Conservation (phyloP, 2,113 vertebrate genomes). For the Puma concolor region DNA sequence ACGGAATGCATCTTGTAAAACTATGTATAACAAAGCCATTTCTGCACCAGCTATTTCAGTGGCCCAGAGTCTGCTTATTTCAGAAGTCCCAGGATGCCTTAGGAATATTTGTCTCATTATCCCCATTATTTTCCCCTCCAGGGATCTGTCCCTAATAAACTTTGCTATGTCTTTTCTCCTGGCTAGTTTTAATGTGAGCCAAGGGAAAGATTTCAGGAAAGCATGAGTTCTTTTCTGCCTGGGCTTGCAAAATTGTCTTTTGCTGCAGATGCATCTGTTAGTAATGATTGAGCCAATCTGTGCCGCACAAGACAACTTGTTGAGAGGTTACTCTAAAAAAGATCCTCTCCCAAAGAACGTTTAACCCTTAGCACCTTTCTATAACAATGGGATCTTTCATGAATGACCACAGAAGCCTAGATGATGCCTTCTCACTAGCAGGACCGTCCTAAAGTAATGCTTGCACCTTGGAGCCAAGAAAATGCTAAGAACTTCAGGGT, state of each 20-base stretch:
- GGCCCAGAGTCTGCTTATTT: conserved; percentile 53
- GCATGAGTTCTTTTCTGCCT: conserved; percentile 70
- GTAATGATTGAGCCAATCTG: conserved; percentile 73
- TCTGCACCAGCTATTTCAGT: conserved; percentile 43
- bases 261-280: conserved; percentile 71
- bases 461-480: background rate
- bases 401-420: background rate
- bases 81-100: conserved; percentile 63
- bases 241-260: conserved; percentile 75
- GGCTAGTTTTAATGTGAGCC: conserved; percentile 79
- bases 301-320: conserved; percentile 45
- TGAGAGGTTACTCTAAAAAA: conserved; percentile 61
- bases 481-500: background rate
- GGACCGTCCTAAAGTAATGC: background rate
- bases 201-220: conserved; percentile 76
- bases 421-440: background rate
- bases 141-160: conserved; percentile 79
- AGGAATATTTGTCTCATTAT: conserved; percentile 75
- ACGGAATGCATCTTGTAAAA: conserved; percentile 30
- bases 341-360: conserved; percentile 50
- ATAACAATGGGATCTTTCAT: background rate
- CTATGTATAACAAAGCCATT: conserved; percentile 34
- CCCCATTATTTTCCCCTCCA: conserved; percentile 69
- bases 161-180: conserved; percentile 73
- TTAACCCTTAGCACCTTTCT: conserved; percentile 54